Evolutionary conservation across 1,140 invertebrate genomes (phyloP).

Genomic region (Latrodectus geometricus): DNA sequence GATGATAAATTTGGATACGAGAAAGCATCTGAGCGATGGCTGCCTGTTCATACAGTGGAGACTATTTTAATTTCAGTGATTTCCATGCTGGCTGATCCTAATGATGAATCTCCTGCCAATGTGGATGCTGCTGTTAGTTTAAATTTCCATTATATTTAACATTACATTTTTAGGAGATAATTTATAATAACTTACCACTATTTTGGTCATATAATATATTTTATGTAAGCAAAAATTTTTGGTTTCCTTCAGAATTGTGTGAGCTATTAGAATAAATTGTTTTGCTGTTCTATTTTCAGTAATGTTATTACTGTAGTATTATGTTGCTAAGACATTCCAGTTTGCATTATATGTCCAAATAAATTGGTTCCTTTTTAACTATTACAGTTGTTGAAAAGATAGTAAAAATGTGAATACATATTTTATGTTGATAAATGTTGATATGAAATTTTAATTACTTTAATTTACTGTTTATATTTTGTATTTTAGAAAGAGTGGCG

Average conservation of each 20-base stretch:
- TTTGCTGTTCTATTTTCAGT: no score
- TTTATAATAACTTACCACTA: background rate
- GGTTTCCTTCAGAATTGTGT: no score
- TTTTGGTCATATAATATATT: background rate
- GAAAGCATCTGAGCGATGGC: conserved; percentile 97
- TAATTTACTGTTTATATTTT: conserved; percentile 8
- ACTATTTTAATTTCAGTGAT: conserved; percentile 99
- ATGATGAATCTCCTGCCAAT: conserved; percentile 99
- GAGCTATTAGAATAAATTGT: no score
- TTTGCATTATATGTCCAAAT: no score
- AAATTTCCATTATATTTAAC: conserved; percentile 12
- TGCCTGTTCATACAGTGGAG: conserved; percentile 99
- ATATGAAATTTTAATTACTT: background rate
- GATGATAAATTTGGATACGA: conserved; percentile 99
- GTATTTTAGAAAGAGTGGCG: conserved; percentile 95
- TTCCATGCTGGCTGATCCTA: conserved; percentile 99
- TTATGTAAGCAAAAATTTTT: background rate
- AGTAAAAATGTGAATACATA: no score
- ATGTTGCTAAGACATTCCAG: no score
- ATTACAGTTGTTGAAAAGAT: no score
- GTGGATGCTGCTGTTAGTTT: conserved; percentile 97
- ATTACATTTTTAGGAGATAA: conserved; percentile 14
- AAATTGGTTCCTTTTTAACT: no score
- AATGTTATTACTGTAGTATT: no score
- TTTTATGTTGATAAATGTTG: no score